Conservation (phyloP, 1,140 invertebrate genomes). For the Drosophila melanica region DNA sequence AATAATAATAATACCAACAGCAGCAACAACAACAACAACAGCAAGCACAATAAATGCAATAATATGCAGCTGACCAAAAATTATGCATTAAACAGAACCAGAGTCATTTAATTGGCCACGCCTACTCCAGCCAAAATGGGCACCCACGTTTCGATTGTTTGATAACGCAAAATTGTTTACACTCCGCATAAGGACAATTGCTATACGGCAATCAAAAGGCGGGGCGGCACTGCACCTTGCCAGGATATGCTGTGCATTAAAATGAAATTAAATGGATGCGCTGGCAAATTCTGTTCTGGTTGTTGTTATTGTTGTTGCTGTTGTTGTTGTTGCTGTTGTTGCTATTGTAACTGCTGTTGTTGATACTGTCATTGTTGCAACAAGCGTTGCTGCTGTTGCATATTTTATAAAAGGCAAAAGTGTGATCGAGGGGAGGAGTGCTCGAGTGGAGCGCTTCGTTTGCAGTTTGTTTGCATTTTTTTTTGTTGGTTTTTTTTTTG, state of each 20-base stretch:
- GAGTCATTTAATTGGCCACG: constrained; percentile 54
- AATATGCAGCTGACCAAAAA: constrained; percentile 52
- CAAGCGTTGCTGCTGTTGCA: constrained; percentile 63
- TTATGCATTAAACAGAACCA: constrained; percentile 58
- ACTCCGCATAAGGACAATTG: constrained; percentile 52
- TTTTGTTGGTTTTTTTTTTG: constrained; percentile 35
- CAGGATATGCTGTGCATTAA: constrained; percentile 63
- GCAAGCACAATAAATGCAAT: constrained; percentile 20
- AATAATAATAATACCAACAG: constrained; percentile 35
- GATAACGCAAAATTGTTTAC: constrained; percentile 68
- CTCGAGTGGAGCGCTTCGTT: constrained; percentile 3
- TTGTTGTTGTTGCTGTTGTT: constrained; percentile 58
- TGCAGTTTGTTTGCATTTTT: constrained; percentile 17
- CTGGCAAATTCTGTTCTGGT: constrained; percentile 35
- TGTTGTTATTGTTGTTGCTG: constrained; percentile 33
- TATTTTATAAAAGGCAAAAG: constrained; percentile 60
- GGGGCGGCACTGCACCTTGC: constrained; percentile 30
- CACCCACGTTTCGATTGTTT: constrained; percentile 51
- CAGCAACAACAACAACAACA: constrained; percentile 1
- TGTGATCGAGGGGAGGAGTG: background rate
- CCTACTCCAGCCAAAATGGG: constrained; percentile 1
- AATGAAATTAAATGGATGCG: constrained; percentile 76
- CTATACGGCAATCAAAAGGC: constrained; percentile 5
- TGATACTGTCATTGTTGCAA: constrained; percentile 71
- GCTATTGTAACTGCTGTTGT: constrained; percentile 34